Evolutionary conservation across 2,113 vertebrate genomes (phyloP).

Genomic region (Tachysurus fulvidraco): DNA sequence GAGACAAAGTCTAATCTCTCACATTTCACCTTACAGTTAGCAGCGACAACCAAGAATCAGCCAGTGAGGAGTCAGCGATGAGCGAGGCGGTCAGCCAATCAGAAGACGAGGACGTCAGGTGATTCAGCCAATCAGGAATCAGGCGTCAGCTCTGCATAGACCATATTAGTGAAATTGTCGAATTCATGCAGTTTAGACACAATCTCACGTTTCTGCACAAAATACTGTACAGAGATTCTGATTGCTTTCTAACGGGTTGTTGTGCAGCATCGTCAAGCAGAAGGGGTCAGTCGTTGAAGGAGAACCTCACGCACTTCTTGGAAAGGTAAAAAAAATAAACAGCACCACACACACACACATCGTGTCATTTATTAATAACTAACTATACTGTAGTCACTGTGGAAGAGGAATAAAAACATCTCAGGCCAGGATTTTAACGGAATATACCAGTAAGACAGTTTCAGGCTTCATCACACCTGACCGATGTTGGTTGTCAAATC

Average conservation of each 20-base stretch:
- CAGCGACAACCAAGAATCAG: slow-evolving; percentile 59
- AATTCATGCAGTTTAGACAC: no score
- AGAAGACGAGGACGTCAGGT: slow-evolving; percentile 73
- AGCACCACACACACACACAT: no score
- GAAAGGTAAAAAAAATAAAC: slow-evolving; percentile 7
- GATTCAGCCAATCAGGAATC: background rate
- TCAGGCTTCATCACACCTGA: no score
- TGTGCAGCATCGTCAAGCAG: background rate
- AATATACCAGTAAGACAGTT: no score
- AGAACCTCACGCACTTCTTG: background rate
- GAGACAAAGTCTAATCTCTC: background rate
- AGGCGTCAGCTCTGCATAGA: no score
- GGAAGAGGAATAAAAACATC: background rate
- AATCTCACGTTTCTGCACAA: background rate
- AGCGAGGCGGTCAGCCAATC: slow-evolving; percentile 77
- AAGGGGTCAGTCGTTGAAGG: background rate
- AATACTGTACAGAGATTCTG: background rate
- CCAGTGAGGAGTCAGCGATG: slow-evolving; percentile 69
- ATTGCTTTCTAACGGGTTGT: background rate
- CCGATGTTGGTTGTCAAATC: background rate
- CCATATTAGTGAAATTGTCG: background rate
- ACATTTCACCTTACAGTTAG: background rate
- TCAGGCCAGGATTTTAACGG: background rate
- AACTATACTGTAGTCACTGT: background rate
- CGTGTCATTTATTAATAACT: background rate